Percentiles rank a stretch among this genome's conserved stretches.
These are phyloP conservation scores for Muscidifurax raptorellus DNA, from an alignment of 1,140 invertebrate species.

Conservation along the genomic window DNA sequence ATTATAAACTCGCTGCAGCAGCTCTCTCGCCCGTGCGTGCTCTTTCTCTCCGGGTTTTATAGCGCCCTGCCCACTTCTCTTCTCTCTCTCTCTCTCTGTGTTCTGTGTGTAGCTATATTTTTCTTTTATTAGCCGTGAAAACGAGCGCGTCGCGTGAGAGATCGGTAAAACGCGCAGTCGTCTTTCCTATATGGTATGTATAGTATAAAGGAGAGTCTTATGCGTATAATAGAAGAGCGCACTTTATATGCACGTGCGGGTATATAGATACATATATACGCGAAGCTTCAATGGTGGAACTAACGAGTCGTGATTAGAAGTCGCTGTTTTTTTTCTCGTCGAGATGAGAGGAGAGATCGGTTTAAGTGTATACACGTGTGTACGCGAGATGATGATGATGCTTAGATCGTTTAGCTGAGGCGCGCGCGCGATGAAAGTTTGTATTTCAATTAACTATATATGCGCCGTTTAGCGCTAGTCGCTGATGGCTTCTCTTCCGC, in stretches of 20 bases:
- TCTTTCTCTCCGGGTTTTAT: conserved; percentile 1
- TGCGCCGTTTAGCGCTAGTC: background rate
- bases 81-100: background rate
- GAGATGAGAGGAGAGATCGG: background rate
- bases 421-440: conserved; percentile 4
- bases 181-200: background rate
- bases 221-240: too few species aligned
- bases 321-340: background rate
- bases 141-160: conserved; percentile 12
- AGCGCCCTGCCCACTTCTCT: background rate
- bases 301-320: conserved; percentile 9
- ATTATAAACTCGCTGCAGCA: conserved; percentile 17
- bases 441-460: conserved; percentile 14
- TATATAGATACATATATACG: too few species aligned
- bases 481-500: background rate
- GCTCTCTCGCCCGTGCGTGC: background rate
- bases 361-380: background rate
- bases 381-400: background rate
- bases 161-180: background rate
- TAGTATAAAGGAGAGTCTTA: background rate
- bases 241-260: too few species aligned
- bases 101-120: background rate
- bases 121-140: conserved; percentile 5
- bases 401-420: background rate
- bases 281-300: background rate